Evolutionary conservation across 2,797 vertebrate species (phyloP).

Genomic region (Leptodactylus fallax): DNA sequence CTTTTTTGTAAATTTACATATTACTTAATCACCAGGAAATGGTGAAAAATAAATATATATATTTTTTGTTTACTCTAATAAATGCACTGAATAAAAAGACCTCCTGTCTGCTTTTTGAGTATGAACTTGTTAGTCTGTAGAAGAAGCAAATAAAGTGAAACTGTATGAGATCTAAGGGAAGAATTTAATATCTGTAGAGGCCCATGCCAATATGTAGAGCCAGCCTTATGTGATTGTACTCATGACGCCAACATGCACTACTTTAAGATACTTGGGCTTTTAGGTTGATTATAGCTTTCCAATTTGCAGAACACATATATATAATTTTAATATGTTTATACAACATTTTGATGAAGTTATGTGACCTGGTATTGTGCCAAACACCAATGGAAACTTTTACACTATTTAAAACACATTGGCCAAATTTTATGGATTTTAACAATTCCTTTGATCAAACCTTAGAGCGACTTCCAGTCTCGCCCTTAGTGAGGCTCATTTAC

Average conservation of each 20-base stretch:
- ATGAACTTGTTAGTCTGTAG: not conserved
- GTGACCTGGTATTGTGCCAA: too few relatives aligned
- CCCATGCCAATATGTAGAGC: not conserved
- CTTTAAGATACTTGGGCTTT: not conserved
- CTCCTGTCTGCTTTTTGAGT: conserved; percentile 8
- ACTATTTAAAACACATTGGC: too few relatives aligned
- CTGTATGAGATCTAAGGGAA: not conserved
- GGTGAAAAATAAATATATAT: not conserved
- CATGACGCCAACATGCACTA: not conserved
- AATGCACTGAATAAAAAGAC: conserved; percentile 23
- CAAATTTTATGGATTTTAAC: too few relatives aligned
- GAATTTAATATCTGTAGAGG: not conserved
- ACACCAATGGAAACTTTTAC: too few relatives aligned
- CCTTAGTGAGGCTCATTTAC: too few relatives aligned
- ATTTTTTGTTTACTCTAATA: not conserved
- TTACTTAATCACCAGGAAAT: not conserved
- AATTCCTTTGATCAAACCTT: too few relatives aligned
- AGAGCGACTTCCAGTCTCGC: too few relatives aligned
- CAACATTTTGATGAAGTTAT: not conserved
- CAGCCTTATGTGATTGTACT: not conserved
- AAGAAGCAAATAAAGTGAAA: too few relatives aligned
- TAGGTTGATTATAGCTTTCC: not conserved
- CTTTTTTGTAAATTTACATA: not conserved
- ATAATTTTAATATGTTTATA: not conserved
- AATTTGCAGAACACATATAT: not conserved